Evolutionary conservation across 2,797 vertebrate species (phyloP).

Genomic region (Crenuchus spilurus): DNA sequence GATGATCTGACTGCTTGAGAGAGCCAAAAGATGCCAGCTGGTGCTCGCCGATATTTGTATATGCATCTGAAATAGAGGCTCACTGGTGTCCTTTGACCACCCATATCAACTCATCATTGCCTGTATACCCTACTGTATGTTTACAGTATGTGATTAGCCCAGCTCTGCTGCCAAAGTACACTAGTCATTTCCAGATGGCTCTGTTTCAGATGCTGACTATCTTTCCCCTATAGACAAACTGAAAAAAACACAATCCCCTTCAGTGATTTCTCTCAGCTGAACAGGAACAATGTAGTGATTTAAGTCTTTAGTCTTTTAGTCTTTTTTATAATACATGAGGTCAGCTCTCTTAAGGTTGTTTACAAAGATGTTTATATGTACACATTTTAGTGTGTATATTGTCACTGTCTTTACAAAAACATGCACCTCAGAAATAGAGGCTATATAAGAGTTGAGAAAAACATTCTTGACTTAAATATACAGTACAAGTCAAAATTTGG

Average conservation of each 20-base stretch:
- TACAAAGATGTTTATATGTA: conserved; percentile 8
- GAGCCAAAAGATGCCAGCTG: conserved; percentile 40
- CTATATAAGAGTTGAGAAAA: no score
- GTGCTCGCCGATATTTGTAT: conserved; percentile 54
- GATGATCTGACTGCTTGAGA: conserved; percentile 20
- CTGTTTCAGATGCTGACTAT: conserved; percentile 33
- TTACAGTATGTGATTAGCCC: conserved; percentile 63
- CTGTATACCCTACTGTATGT: conserved; percentile 69
- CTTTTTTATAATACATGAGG: not conserved
- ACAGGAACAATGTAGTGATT: not conserved
- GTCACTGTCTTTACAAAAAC: no score
- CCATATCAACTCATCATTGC: conserved; percentile 28
- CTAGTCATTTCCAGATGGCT: conserved; percentile 63
- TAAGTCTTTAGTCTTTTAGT: not conserved
- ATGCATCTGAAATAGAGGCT: conserved; percentile 58
- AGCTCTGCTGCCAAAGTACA: conserved; percentile 59
- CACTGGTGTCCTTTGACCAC: conserved; percentile 48
- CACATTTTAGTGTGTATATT: not conserved
- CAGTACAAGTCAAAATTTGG: no score
- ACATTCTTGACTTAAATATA: no score
- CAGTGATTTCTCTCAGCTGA: not conserved
- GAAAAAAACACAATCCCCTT: not conserved
- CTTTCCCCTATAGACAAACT: not conserved
- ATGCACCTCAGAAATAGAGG: no score
- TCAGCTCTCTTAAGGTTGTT: not conserved